Percentiles rank a stretch among this genome's conserved stretches.
phyloP scores from a whole-genome alignment of 2,888 invertebrate genomes.

The Thera britannica region DNA sequence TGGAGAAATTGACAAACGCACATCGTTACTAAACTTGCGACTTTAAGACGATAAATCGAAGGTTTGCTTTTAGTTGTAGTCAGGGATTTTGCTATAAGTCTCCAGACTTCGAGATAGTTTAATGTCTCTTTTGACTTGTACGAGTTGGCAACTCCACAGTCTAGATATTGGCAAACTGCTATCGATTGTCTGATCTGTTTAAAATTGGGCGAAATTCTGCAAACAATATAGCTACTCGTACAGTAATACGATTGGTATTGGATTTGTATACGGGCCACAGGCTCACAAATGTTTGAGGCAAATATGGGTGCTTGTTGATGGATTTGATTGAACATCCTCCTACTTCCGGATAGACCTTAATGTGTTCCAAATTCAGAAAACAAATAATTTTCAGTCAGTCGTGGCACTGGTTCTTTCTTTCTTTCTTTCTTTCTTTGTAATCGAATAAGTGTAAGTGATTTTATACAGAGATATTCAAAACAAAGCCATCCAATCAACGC shows the following conservation, averaged over 20 bases:
- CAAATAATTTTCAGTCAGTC: background rate
- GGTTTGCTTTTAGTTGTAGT: constrained; percentile 20
- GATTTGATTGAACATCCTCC: background rate
- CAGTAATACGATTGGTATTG: constrained; percentile 17
- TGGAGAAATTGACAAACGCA: constrained; percentile 42
- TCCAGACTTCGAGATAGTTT: constrained; percentile 26
- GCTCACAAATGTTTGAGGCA: background rate
- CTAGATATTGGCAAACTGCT: constrained; percentile 28
- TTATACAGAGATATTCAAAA: no score
- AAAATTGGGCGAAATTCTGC: constrained; percentile 14
- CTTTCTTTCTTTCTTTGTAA: no score
- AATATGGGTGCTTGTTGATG: background rate
- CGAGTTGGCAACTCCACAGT: constrained; percentile 26
- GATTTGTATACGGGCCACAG: background rate
- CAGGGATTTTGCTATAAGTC: constrained; percentile 14
- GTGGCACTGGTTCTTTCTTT: background rate
- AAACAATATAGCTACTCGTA: background rate
- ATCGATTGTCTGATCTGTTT: constrained; percentile 26
- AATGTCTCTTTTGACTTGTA: constrained; percentile 31
- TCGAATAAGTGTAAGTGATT: no score
- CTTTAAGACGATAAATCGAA: constrained; percentile 24
- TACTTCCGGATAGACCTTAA: background rate
- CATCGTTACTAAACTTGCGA: constrained; percentile 38
- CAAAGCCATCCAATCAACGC: background rate
- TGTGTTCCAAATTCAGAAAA: background rate